These are phyloP conservation scores for Corynorhinus townsendii DNA, from an alignment of 2,113 vertebrate genomes.

Conservation along the genomic window DNA sequence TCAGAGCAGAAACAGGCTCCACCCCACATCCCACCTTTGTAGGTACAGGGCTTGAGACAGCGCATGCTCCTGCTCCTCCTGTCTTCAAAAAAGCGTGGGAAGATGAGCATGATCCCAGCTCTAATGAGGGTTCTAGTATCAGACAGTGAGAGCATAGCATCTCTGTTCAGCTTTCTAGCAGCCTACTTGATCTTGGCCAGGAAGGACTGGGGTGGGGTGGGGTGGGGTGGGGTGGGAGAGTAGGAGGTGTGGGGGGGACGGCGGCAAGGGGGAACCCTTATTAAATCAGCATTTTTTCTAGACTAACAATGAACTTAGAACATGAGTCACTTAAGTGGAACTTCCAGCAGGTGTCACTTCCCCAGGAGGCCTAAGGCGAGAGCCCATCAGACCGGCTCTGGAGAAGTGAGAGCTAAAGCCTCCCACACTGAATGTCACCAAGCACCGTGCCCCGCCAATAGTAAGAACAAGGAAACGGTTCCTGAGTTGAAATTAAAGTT, in stretches of 20 bases:
- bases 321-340: neutral
- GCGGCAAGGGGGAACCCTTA: neutral
- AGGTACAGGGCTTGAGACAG: neutral
- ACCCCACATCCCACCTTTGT: neutral
- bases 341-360: neutral
- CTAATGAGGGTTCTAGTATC: neutral
- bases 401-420: neutral
- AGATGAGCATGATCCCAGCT: neutral
- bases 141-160: neutral
- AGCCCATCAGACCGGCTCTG: neutral
- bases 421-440: neutral
- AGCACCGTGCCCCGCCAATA: neutral
- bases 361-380: neutral
- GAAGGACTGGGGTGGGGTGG: neutral
- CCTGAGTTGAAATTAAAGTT: neutral
- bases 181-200: neutral
- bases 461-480: neutral
- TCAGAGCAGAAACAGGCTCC: neutral
- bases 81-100: neutral
- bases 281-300: neutral
- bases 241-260: too few species aligned
- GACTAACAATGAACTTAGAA: conserved; percentile 11
- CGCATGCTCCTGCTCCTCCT: neutral
- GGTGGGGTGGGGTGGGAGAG: too few species aligned
- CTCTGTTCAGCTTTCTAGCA: neutral